Conservation (phyloP, 2,113 vertebrate species). For the Ploceus nigricollis region DNA sequence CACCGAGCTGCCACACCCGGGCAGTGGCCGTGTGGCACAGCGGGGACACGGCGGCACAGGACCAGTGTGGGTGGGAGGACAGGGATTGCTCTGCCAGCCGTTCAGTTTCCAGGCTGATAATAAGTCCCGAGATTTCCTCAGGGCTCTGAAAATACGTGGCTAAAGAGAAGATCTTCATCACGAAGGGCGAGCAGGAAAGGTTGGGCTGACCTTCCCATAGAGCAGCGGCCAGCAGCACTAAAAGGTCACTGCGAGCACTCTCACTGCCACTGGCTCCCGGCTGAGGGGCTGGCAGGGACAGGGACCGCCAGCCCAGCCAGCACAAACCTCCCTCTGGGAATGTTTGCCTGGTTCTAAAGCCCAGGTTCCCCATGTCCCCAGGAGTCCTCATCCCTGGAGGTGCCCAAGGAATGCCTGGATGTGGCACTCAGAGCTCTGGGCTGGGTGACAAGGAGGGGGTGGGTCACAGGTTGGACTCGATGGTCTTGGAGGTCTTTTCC, state of each 20-base stretch:
- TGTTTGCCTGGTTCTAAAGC: background rate
- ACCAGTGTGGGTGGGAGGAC: accelerated
- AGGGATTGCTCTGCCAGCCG: background rate
- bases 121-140: background rate
- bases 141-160: background rate
- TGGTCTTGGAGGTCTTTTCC: background rate
- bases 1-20: background rate
- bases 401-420: background rate
- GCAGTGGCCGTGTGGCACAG: accelerated
- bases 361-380: too few species aligned
- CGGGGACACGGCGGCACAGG: accelerated
- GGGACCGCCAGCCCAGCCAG: background rate
- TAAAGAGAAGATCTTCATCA: background rate
- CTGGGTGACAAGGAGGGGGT: too few species aligned
- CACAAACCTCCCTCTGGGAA: background rate
- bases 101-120: background rate
- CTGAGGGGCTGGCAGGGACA: accelerated
- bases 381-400: background rate
- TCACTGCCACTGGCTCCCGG: background rate
- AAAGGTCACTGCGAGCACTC: background rate
- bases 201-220: background rate
- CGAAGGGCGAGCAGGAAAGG: background rate
- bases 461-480: too few species aligned
- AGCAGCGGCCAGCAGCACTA: background rate
- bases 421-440: background rate